Percentiles rank a stretch among this genome's conserved stretches.
Conservation (phyloP, 2,797 vertebrate species). For the Neosilurus hyrtlii region DNA sequence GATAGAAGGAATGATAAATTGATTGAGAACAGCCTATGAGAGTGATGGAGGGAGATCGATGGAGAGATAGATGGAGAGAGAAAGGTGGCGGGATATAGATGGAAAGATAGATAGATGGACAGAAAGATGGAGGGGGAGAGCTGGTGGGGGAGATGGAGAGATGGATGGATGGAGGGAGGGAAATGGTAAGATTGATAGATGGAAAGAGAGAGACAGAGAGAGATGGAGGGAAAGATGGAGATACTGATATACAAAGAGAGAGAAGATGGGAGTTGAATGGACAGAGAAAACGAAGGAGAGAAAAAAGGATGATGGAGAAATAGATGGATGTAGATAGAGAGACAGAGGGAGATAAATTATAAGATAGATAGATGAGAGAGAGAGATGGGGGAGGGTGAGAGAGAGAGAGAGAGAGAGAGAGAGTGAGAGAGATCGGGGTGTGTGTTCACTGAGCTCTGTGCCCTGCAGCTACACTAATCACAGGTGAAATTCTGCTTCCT, state of each 20-base stretch:
- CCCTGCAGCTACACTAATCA: slow-evolving; percentile 80
- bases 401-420: slow-evolving; percentile 30
- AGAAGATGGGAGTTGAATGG: slow-evolving; percentile 13
- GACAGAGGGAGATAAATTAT: background rate
- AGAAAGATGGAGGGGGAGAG: slow-evolving; percentile 12
- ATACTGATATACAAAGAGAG: no score
- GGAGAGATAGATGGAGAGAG: no score
- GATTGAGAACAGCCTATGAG: no score
- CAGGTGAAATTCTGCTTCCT: slow-evolving; percentile 83
- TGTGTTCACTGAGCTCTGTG: slow-evolving; percentile 77
- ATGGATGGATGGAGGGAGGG: background rate
- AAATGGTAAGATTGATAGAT: background rate
- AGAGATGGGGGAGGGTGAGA: slow-evolving; percentile 8
- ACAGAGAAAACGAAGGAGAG: background rate
- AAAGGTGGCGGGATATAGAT: background rate
- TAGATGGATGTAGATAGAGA: background rate
- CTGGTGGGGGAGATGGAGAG: slow-evolving; percentile 11
- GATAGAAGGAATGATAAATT: no score
- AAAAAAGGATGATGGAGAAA: background rate
- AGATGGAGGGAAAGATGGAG: background rate
- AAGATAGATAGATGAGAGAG: background rate
- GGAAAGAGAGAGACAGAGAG: background rate
- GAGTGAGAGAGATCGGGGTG: slow-evolving; percentile 74
- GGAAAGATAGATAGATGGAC: background rate
- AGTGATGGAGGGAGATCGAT: no score